Percentiles rank a stretch among this genome's conserved stretches.
Evolutionary conservation across 2,888 invertebrate genomes (phyloP).

Genomic region (Hypena proboscidalis): DNA sequence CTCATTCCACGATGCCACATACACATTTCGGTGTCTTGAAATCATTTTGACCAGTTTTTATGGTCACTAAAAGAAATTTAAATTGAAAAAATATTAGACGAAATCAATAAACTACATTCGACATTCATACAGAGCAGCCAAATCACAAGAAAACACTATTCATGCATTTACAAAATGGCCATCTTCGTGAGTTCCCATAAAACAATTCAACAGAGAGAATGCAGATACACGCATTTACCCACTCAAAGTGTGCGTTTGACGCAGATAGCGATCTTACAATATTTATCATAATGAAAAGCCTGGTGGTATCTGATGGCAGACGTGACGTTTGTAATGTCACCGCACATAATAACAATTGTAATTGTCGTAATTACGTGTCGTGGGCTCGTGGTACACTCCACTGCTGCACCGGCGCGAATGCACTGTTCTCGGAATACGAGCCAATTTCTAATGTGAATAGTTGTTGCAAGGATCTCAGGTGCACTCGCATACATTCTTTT

Average conservation of each 20-base stretch:
- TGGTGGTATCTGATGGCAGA: conserved; percentile 28
- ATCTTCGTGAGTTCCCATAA: too few species aligned
- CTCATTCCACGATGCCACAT: too few species aligned
- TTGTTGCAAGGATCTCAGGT: conserved; percentile 6
- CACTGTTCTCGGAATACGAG: conserved; percentile 52
- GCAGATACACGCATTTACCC: background rate
- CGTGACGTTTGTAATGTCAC: conserved; percentile 45
- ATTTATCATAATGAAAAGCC: conserved; percentile 36
- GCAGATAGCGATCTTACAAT: conserved; percentile 12
- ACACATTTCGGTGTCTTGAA: too few species aligned
- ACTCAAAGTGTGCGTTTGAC: background rate
- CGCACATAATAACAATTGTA: conserved; percentile 53
- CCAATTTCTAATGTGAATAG: conserved; percentile 39
- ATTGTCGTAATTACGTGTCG: conserved; percentile 54
- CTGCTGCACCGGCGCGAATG: conserved; percentile 41
- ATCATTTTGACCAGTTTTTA: too few species aligned
- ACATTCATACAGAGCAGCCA: too few species aligned
- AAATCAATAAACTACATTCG: too few species aligned
- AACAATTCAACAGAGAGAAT: background rate
- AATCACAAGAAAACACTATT: too few species aligned
- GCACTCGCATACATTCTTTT: background rate
- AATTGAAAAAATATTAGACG: too few species aligned
- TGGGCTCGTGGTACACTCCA: conserved; percentile 36
- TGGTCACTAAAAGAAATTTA: too few species aligned
- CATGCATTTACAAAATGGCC: too few species aligned